phyloP scores from a whole-genome alignment of 2,113 vertebrate genomes.

The Etheostoma cragini region DNA sequence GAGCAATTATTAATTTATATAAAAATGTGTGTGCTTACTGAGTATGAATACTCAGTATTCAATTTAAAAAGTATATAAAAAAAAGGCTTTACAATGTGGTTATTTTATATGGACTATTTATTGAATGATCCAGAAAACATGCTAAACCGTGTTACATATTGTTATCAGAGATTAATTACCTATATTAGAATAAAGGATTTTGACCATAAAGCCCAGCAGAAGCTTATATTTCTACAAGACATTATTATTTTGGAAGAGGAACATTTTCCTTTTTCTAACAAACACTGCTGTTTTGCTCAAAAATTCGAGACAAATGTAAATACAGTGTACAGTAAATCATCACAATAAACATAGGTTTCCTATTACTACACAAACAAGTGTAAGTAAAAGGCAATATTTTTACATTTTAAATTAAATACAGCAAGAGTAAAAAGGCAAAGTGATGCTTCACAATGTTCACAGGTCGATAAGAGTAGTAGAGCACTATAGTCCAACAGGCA shows the following conservation, averaged over 20 bases:
- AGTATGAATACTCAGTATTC: too few relatives aligned
- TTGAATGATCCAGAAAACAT: too few relatives aligned
- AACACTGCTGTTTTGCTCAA: neutral
- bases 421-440: neutral
- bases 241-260: neutral
- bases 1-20: neutral
- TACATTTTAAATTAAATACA: neutral
- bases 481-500: neutral
- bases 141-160: too few relatives aligned
- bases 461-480: neutral
- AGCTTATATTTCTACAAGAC: neutral
- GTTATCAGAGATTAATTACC: too few relatives aligned
- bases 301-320: neutral
- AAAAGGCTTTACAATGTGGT: too few relatives aligned
- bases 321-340: neutral
- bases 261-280: neutral
- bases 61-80: too few relatives aligned
- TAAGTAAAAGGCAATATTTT: neutral
- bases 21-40: too few relatives aligned
- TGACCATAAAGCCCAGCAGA: too few relatives aligned
- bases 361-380: neutral
- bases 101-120: too few relatives aligned
- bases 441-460: neutral
- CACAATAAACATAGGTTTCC: neutral
- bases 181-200: too few relatives aligned